phyloP scores from a whole-genome alignment of 2,113 vertebrate species.

The Tinamus guttatus region DNA sequence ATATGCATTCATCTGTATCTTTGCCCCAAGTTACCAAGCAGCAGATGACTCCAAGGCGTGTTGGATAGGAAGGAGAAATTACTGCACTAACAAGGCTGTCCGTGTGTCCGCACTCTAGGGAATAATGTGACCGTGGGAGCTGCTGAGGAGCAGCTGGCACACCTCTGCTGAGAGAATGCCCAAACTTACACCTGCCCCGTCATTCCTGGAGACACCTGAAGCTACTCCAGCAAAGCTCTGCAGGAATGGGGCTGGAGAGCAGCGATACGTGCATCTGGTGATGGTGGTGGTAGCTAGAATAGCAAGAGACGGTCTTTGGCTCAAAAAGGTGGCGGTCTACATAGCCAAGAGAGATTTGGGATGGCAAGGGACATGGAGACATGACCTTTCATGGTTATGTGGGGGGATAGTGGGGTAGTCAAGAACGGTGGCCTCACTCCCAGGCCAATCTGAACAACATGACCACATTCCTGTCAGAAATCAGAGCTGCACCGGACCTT shows the following conservation, averaged over 20 bases:
- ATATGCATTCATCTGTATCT: neutral
- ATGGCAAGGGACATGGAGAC: slow-evolving; percentile 16
- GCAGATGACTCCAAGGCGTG: neutral
- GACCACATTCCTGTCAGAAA: slow-evolving; percentile 20
- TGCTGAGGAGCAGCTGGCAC: neutral
- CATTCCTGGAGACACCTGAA: neutral
- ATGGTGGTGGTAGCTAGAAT: slow-evolving; percentile 8
- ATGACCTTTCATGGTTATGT: slow-evolving; percentile 32
- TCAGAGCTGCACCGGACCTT: neutral
- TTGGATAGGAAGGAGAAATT: neutral
- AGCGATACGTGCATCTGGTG: neutral
- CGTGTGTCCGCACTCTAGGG: neutral
- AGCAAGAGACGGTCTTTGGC: slow-evolving; percentile 23
- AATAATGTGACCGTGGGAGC: accelerated
- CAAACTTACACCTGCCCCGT: neutral
- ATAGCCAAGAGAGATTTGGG: neutral
- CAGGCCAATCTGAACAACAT: slow-evolving; percentile 2
- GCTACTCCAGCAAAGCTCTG: neutral
- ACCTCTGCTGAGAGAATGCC: neutral
- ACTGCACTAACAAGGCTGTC: neutral
- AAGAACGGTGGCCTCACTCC: slow-evolving; percentile 11
- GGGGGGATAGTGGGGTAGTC: neutral
- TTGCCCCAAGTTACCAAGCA: neutral
- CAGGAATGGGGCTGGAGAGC: slow-evolving; percentile 18
- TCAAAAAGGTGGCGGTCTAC: slow-evolving; percentile 14